Evolutionary conservation across 2,113 vertebrate species (phyloP).

Genomic region (Trichechus manatus): DNA sequence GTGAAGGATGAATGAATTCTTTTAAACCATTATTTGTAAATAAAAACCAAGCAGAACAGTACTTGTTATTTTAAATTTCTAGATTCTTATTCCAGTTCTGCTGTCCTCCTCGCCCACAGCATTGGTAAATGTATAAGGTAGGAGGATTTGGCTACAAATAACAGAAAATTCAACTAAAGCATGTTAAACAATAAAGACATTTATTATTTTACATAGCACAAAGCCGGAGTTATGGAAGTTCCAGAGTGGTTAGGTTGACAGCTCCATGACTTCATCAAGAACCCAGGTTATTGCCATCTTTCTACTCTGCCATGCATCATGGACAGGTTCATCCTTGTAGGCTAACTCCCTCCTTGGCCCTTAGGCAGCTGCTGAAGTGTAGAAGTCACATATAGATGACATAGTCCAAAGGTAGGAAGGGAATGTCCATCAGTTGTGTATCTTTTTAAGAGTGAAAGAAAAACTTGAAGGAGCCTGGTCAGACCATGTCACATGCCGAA

Average conservation of each 20-base stretch:
- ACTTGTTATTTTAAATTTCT: slow-evolving; percentile 40
- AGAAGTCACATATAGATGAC: not conserved
- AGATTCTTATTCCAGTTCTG: slow-evolving; percentile 13
- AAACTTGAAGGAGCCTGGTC: slow-evolving; percentile 17
- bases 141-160: slow-evolving; percentile 7
- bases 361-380: not conserved
- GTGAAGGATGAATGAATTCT: not conserved
- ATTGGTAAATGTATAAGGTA: not conserved
- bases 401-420: not conserved
- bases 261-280: not conserved
- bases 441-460: not conserved
- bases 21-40: slow-evolving; percentile 32
- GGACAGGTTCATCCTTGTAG: not conserved
- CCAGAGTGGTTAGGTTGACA: not conserved
- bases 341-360: not conserved
- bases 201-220: not conserved
- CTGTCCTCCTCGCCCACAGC: not conserved
- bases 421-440: not conserved
- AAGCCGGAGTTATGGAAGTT: not conserved
- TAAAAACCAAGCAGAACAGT: not conserved
- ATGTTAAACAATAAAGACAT: not conserved
- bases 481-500: not conserved
- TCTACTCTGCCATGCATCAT: not conserved
- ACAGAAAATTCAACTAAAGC: slow-evolving; percentile 15
- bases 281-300: not conserved